Base-by-base conservation (phyloP, 2,888 invertebrate genomes). In the Ditula angustiorana region DNA sequence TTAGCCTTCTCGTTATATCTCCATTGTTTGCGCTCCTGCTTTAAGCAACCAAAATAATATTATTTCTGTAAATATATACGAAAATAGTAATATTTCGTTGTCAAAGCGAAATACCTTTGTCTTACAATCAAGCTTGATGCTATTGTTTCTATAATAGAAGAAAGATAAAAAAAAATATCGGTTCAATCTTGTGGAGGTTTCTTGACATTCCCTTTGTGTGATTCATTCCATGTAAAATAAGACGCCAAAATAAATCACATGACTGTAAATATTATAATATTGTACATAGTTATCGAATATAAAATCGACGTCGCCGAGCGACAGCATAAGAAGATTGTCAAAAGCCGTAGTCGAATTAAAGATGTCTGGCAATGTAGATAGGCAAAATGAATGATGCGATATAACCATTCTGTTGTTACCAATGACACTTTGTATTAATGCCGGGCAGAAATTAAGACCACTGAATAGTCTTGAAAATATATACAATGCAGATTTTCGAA, bases 131-230 rank as follows among this genome's bases (percentile, higher is more conserved):
- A 77, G 90, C 88, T 89, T 90, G 73, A 86, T 74, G 86, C 85
- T 85, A 83, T 86, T 85, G 77, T 84, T 86, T 82, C 53, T 47
- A 50, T 44, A 26, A 55, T 19, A 28, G 30, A 53, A 23, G 7
- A n/a, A n/a, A n/a, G n/a, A n/a, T n/a, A 35, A 47, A 62, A 75
- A 72, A 74, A 78, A 77, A 79, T 90, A 90, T 89, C 89, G 82
- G 88, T 90, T 87, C 67, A 72, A 71, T 73, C 70, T 75, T 77
- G 71, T 75, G 60, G 81, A 82, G 81, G 83, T 86, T 80, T 86
- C 82, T 80, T 79, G 70, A 92, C 91, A 92, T 91, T 92, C 92
- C 91, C 83, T 85, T 86, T 90, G 84, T 86, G 87, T 86, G 86
- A 81, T 86, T 87, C 83, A 89, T 90, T 90, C 86, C 88, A 86